Conservation (phyloP, 2,113 vertebrate species). For the Probosciger aterrimus region DNA sequence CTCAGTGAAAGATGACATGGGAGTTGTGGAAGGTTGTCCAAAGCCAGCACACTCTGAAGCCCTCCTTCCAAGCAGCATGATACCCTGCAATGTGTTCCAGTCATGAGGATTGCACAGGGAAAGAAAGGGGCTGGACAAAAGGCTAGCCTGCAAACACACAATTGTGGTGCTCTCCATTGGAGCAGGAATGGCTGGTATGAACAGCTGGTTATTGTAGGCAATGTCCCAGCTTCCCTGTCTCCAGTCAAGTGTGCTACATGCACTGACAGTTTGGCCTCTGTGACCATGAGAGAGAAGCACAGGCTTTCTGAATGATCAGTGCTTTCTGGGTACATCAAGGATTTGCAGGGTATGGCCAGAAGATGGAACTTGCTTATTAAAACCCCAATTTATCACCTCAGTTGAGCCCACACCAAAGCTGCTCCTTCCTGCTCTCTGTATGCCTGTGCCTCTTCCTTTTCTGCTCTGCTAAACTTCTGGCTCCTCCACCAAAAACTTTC, state of each 20-base stretch:
- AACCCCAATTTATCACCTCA: background rate
- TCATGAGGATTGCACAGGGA: rapidly evolving
- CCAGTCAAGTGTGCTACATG: background rate
- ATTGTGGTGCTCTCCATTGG: background rate
- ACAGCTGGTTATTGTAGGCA: background rate
- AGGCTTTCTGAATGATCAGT: background rate
- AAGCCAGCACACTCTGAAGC: background rate
- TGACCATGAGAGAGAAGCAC: background rate
- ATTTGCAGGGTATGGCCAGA: background rate
- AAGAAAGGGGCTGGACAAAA: background rate
- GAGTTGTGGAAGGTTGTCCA: background rate
- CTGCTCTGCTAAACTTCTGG: background rate
- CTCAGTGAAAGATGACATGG: background rate
- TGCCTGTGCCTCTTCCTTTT: background rate
- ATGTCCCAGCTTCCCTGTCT: background rate
- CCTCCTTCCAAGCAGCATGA: background rate
- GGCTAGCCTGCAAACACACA: background rate
- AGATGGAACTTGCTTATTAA: background rate
- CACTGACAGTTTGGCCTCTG: background rate
- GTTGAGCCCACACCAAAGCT: background rate
- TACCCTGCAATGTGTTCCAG: background rate
- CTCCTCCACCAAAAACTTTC: background rate
- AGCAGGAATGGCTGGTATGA: slow-evolving; percentile 31
- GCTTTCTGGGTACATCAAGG: background rate
- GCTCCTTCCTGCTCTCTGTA: background rate